These are phyloP conservation scores for Chinchilla lanigera DNA, from an alignment of 2,113 vertebrate species.

Conservation along the genomic window DNA sequence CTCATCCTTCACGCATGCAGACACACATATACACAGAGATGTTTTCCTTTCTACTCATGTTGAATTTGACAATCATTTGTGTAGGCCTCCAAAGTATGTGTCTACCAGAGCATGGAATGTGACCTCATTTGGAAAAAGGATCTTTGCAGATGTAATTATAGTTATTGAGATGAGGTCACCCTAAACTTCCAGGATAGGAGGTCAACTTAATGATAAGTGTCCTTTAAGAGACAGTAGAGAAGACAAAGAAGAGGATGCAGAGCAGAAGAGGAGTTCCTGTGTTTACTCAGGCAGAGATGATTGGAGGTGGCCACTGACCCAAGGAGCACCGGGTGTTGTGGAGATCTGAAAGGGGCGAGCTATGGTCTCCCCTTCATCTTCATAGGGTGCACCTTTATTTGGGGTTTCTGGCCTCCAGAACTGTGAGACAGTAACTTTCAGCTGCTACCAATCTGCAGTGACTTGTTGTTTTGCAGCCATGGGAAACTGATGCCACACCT, in stretches of 20 bases:
- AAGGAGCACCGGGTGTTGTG: not conserved
- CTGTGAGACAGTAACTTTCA: not conserved
- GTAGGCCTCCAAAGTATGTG: not conserved
- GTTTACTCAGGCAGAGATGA: not conserved
- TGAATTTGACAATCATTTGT: not conserved
- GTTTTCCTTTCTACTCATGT: not conserved
- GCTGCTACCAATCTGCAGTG: not conserved
- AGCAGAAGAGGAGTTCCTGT: not conserved
- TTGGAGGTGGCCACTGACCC: not conserved
- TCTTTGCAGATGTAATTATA: not conserved
- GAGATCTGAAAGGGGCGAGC: not conserved
- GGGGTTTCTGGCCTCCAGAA: not conserved
- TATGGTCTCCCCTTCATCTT: not conserved
- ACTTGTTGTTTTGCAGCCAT: not conserved
- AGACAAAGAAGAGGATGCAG: not conserved
- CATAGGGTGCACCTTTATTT: not conserved
- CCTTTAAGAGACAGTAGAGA: not conserved
- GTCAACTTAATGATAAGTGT: not conserved
- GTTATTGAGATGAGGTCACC: slow-evolving; percentile 16
- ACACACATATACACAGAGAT: not conserved
- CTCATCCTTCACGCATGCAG: not conserved
- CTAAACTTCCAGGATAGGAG: not conserved
- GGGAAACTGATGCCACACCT: not conserved
- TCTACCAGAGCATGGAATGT: not conserved
- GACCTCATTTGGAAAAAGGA: not conserved